Conservation (phyloP, 2,888 invertebrate genomes). For the Drosophila neonasuta region DNA sequence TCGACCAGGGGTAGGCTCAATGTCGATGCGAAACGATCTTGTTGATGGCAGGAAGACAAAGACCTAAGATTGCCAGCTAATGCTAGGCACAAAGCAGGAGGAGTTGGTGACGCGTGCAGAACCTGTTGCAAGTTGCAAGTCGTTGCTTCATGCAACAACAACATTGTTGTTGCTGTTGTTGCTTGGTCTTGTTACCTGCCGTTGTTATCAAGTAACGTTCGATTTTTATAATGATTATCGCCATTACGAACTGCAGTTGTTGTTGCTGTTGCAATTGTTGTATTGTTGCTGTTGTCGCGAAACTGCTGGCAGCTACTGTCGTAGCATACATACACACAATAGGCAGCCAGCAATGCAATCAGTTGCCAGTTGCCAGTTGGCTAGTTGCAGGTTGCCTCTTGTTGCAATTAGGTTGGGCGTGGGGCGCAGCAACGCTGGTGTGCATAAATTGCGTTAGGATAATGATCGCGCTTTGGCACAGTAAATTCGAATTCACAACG, state of each 20-base stretch:
- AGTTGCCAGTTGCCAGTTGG: slow-evolving; percentile 34
- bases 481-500: slow-evolving; percentile 74
- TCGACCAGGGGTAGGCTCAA: slow-evolving; percentile 51
- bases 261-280: slow-evolving; percentile 31
- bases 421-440: slow-evolving; percentile 59
- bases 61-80: slow-evolving; percentile 69
- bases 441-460: slow-evolving; percentile 82
- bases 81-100: slow-evolving; percentile 34
- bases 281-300: slow-evolving; percentile 32
- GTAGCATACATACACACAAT: slow-evolving; percentile 36
- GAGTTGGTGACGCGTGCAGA: slow-evolving; percentile 64
- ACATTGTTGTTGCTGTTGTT: slow-evolving; percentile 19
- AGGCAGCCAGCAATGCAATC: slow-evolving; percentile 67
- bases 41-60: slow-evolving; percentile 78
- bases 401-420: slow-evolving; percentile 76
- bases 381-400: slow-evolving; percentile 20
- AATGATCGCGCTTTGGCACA: slow-evolving; percentile 80
- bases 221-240: slow-evolving; percentile 74
- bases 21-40: slow-evolving; percentile 72
- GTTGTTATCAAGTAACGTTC: slow-evolving; percentile 55
- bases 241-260: slow-evolving; percentile 57
- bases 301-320: slow-evolving; percentile 45
- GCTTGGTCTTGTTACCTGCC: slow-evolving; percentile 27
- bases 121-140: slow-evolving; percentile 53
- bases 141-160: slow-evolving; percentile 19